A percentile compares a stretch with the other conserved stretches of the same genome.
These are phyloP conservation scores for Periphyllus acericola DNA, from an alignment of 2,888 invertebrate genomes.

Conservation along the genomic window DNA sequence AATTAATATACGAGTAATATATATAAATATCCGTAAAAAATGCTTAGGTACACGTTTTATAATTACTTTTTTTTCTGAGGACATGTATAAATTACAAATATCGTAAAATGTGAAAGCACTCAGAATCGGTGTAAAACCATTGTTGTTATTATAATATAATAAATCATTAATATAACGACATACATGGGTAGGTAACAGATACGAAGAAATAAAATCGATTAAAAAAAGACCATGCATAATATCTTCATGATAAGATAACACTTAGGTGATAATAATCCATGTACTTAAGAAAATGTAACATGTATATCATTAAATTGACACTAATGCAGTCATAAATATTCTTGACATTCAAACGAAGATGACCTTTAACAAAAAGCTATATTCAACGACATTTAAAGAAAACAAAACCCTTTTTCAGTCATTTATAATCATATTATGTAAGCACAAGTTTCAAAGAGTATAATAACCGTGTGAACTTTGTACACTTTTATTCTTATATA, in stretches of 20 bases:
- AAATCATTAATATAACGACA: too few species aligned
- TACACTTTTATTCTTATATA: background rate
- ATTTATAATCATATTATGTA: background rate
- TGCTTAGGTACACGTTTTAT: background rate
- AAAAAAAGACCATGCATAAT: too few species aligned
- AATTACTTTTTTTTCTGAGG: slow-evolving; percentile 21
- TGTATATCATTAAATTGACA: background rate
- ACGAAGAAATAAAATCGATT: background rate
- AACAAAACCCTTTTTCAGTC: background rate
- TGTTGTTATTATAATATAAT: background rate
- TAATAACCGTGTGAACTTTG: slow-evolving; percentile 12
- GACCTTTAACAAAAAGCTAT: slow-evolving; percentile 44
- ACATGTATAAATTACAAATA: slow-evolving; percentile 14
- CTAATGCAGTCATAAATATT: background rate
- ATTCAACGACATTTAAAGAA: slow-evolving; percentile 37
- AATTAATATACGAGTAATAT: background rate
- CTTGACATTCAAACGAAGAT: slow-evolving; percentile 42
- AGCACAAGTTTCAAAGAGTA: background rate
- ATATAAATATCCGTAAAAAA: background rate
- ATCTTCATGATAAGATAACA: too few species aligned
- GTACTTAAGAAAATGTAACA: background rate
- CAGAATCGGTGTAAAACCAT: background rate
- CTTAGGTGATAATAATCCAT: background rate
- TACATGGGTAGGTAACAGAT: too few species aligned
- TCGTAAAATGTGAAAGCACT: slow-evolving; percentile 12